Base-by-base conservation (phyloP, 92 coral and sea anemone species). In the Zoanthus sansibaricus region DNA sequence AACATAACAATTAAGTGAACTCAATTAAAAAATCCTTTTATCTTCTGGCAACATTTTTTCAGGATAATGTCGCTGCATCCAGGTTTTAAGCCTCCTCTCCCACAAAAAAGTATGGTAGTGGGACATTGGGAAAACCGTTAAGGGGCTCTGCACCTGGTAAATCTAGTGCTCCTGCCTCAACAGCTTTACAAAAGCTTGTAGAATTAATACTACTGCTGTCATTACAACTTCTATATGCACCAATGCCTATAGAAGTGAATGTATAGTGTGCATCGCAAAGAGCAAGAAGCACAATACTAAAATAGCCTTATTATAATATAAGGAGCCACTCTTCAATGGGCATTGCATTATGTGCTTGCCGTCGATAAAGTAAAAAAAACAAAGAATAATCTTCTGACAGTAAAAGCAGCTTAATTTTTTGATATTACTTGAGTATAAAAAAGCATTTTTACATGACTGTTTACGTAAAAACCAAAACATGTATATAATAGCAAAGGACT, bases 301-400 rank as follows among this genome's bases (percentile, higher is more conserved):
- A 82, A 69, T 79, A 89, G 15, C 88, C 88, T 75, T 92, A 78
- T 89, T 89, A 78, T 89, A 89, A 70, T 75, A 92, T n/a, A 85
- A 77, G 69, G 86, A 89, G 11, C 95, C 91, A 42, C 88, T 82
- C 64, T 89, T 77, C 58, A 70, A 16, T 15, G 92, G 95, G 25
- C 90, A 89, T 46, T 83, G 86, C 45, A 92, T 86, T 44, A 92
- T 70, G 70, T 88, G 92, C 76, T 92, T 92, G 6, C 90, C 94
- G 70, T 89, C 94, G n/a, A n/a, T n/a, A n/a, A n/a, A n/a, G n/a
- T n/a, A n/a, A n/a, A n/a, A n/a, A n/a, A n/a, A n/a, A n/a, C n/a
- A n/a, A n/a, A n/a, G n/a, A n/a, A n/a, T n/a, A 58, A 58, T 0
- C 0, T 25, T 25, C 25, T 25, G 25, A 25, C 25, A 25, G 25